These are phyloP conservation scores for Pristionchus fissidentatus DNA, from an alignment of 2,888 invertebrate genomes.

Conservation along the genomic window DNA sequence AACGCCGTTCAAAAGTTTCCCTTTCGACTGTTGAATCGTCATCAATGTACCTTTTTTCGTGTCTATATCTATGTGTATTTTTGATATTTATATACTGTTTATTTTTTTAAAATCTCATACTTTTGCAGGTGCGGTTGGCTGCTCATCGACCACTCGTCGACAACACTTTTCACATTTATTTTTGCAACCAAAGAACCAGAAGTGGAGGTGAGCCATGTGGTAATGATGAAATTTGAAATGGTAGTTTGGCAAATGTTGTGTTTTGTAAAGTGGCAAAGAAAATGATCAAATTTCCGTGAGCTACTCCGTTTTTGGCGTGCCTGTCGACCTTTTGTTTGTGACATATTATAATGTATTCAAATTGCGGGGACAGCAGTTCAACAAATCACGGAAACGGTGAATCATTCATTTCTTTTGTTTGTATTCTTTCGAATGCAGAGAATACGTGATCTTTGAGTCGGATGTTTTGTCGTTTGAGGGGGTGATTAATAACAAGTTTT, in stretches of 20 bases:
- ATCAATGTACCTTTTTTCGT: not conserved
- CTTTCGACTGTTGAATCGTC: not conserved
- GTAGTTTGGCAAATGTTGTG: not conserved
- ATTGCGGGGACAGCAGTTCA: too few relatives aligned
- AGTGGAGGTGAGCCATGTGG: not conserved
- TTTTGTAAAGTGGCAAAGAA: not conserved
- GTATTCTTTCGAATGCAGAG: too few relatives aligned
- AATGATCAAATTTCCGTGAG: not conserved
- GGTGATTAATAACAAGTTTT: too few relatives aligned
- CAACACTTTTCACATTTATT: too few relatives aligned
- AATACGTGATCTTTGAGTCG: too few relatives aligned
- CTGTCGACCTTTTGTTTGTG: conserved; percentile 5
- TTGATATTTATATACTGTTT: not conserved
- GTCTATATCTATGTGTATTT: not conserved
- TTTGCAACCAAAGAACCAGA: conserved; percentile 34
- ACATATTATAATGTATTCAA: not conserved
- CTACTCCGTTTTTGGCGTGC: not conserved
- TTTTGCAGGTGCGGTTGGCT: conserved; percentile 9
- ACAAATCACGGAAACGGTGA: too few relatives aligned
- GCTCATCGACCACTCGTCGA: not conserved
- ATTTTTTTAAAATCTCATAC: not conserved
- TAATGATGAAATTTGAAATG: not conserved
- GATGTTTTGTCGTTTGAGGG: too few relatives aligned
- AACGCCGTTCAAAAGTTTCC: not conserved
- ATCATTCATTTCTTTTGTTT: too few relatives aligned